These are phyloP conservation scores for Nesidiocoris tenuis DNA, from an alignment of 2,888 invertebrate genomes.

Conservation along the genomic window DNA sequence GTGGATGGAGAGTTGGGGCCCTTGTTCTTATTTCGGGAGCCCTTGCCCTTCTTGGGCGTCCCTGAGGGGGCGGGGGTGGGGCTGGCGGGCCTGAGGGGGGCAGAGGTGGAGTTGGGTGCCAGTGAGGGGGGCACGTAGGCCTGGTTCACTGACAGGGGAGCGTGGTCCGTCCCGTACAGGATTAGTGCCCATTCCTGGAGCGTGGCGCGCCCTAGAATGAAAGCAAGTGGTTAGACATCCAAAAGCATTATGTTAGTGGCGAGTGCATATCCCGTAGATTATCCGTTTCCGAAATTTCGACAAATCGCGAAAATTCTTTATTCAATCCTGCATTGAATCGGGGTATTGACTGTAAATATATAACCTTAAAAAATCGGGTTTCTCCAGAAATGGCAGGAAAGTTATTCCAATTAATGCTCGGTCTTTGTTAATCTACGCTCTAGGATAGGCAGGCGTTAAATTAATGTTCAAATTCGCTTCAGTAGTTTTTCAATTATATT, in stretches of 20 bases:
- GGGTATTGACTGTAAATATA: too few relatives aligned
- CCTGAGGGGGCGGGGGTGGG: slow-evolving; percentile 21
- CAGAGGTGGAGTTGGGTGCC: slow-evolving; percentile 47
- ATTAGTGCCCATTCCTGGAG: slow-evolving; percentile 92
- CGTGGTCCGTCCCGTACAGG: slow-evolving; percentile 79
- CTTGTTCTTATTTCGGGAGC: slow-evolving; percentile 59
- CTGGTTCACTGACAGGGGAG: slow-evolving; percentile 53
- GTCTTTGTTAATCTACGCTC: too few relatives aligned
- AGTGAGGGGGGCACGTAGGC: slow-evolving; percentile 48
- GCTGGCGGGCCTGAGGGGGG: slow-evolving; percentile 39
- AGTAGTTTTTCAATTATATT: too few relatives aligned
- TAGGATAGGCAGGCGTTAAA: too few relatives aligned
- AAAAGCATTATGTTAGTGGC: too few relatives aligned
- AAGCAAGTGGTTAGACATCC: slow-evolving; percentile 27
- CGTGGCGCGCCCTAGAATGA: slow-evolving; percentile 73
- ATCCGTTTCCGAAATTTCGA: background rate
- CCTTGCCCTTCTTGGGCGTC: slow-evolving; percentile 58
- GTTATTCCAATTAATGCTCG: too few relatives aligned
- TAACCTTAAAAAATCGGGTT: too few relatives aligned
- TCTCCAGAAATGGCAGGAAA: too few relatives aligned
- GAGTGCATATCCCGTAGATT: too few relatives aligned
- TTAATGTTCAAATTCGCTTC: too few relatives aligned
- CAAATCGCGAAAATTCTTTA: background rate
- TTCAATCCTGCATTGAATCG: too few relatives aligned
- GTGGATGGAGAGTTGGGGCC: slow-evolving; percentile 58